phyloP scores from a whole-genome alignment of 2,113 vertebrate species.

The Gallinago jamesoni region DNA sequence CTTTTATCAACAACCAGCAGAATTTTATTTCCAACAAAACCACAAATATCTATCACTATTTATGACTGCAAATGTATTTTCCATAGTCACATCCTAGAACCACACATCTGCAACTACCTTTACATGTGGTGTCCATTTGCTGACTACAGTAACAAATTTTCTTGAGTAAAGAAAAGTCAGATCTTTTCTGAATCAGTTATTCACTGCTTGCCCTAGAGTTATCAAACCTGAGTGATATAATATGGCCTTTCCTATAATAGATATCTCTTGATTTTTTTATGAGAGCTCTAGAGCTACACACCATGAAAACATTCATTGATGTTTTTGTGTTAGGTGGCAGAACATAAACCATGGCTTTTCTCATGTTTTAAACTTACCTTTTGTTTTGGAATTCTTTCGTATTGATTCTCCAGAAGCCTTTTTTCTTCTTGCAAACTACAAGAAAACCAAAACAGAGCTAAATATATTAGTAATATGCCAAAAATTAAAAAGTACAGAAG shows the following conservation, averaged over 20 bases:
- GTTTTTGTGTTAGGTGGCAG: background rate
- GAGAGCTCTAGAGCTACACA: background rate
- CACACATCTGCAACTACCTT: background rate
- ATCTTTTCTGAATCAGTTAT: background rate
- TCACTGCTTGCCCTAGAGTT: background rate
- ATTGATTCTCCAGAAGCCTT: constrained; percentile 79
- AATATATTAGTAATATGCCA: background rate
- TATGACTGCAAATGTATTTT: background rate
- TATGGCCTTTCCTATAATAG: background rate
- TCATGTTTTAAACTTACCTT: constrained; percentile 77
- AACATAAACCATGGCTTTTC: background rate
- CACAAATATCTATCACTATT: background rate
- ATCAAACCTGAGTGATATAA: background rate
- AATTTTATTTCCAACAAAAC: background rate
- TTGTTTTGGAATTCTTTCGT: constrained; percentile 76
- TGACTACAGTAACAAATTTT: background rate
- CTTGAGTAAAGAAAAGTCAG: background rate
- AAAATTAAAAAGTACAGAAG: background rate
- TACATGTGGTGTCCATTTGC: background rate
- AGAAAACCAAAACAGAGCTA: background rate
- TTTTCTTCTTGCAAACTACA: constrained; percentile 85
- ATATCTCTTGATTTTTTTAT: background rate
- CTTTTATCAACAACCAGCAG: background rate
- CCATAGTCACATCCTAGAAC: background rate
- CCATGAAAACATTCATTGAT: background rate